phyloP scores from a whole-genome alignment of 2,113 vertebrate species.

The Myiozetetes cayanensis region DNA sequence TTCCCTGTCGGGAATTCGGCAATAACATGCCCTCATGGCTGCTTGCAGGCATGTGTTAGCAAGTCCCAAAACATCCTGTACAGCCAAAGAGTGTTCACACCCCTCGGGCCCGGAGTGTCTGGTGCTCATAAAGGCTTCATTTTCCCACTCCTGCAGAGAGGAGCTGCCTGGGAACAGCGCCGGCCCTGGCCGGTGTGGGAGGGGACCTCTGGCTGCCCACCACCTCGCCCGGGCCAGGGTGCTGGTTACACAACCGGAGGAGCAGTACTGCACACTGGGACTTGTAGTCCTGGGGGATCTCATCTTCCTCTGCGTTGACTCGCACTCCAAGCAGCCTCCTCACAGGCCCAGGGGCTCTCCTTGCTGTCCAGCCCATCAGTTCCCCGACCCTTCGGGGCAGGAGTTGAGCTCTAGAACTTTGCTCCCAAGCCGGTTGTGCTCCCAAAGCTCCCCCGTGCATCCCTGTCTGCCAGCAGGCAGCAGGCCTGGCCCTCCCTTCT shows the following conservation, averaged over 20 bases:
- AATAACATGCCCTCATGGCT: accelerated
- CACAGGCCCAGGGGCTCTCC: accelerated
- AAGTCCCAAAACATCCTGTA: not conserved
- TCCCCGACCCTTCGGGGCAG: accelerated
- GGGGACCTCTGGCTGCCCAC: not conserved
- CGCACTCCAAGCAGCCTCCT: accelerated
- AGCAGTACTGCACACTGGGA: not conserved
- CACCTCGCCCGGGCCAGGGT: accelerated
- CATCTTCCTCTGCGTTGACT: accelerated
- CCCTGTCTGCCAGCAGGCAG: accelerated
- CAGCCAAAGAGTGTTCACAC: accelerated
- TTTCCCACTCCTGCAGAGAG: accelerated
- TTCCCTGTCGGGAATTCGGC: not conserved
- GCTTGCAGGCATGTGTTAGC: accelerated
- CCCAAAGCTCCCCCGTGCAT: not conserved
- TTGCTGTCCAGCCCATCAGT: too few species aligned
- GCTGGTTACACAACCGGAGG: not conserved
- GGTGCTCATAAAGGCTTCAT: not conserved
- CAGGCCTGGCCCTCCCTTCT: not conserved
- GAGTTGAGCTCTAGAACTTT: accelerated
- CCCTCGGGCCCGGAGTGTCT: accelerated
- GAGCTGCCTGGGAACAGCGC: accelerated
- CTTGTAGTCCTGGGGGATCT: not conserved
- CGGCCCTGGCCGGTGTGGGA: accelerated
- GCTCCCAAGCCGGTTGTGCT: accelerated